Base-by-base conservation (phyloP, 2,888 invertebrate species). In the Theretra japonica region DNA sequence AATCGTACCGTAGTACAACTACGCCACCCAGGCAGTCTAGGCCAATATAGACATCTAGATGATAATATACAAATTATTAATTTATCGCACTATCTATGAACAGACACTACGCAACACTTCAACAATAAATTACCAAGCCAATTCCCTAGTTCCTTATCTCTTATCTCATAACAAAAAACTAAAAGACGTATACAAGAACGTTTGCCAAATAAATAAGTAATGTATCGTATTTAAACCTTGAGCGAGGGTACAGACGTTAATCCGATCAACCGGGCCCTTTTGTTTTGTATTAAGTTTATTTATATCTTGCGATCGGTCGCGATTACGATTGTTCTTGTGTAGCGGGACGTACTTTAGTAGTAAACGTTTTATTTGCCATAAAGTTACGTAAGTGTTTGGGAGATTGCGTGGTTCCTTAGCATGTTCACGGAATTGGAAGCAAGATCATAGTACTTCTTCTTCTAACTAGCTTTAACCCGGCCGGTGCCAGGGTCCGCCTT, bases 251-350 rank as follows among this genome's bases (percentile, higher is more conserved):
- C 80, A 76, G 74, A 86, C 88, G 86, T 90, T 87, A 90, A 89
- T 88, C 86, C 83, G 82, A 84, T 82, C 84, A 80, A 77, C 76
- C n/a, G 73, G 78, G 77, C 79, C 80, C 88, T 83, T 88, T 90
- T 90, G 89, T 89, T 86, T 90, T 88, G 88, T 87, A 88, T 86
- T 82, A 83, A 83, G 79, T 83, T 86, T 89, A 90, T 90, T 90
- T 90, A 90, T 88, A 88, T 85, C 79, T 77, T 76, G 73, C 82
- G 76, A 81, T 82, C 75, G 79, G 73, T 72, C 62, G 65, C 80
- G 82, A 83, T 83, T 76, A 82, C 76, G 81, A 78, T 73, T 75
- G 76, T 70, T 77, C 77, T 80, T 81, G 80, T 76, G 74, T 78
- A 75, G 69, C 74, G 87, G 76, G 82, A 75, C 78, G 87, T 76